phyloP scores from a whole-genome alignment of 2,113 vertebrate species.

The Phylloscopus trochiloides region DNA sequence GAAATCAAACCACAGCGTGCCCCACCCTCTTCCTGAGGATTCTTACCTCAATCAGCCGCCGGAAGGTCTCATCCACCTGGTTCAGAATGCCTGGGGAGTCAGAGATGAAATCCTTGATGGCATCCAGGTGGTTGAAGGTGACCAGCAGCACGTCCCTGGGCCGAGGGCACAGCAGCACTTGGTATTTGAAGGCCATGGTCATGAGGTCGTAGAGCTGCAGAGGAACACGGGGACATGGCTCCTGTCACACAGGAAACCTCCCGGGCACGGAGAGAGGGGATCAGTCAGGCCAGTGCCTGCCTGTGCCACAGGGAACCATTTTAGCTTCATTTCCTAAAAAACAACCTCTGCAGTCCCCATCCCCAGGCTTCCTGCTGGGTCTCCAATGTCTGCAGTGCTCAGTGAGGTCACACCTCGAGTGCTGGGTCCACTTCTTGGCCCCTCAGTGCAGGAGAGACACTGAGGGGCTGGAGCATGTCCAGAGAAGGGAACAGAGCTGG shows the following conservation, averaged over 20 bases:
- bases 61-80: slow-evolving; percentile 91
- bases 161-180: slow-evolving; percentile 91
- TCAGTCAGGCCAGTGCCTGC: not conserved
- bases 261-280: accelerated
- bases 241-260: not conserved
- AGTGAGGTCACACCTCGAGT: not conserved
- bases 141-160: slow-evolving; percentile 93
- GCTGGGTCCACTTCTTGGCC: not conserved
- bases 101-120: slow-evolving; percentile 90
- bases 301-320: not conserved
- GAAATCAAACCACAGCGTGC: not conserved
- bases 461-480: not conserved
- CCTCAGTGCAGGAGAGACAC: not conserved
- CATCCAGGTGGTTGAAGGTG: slow-evolving; percentile 96
- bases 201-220: slow-evolving; percentile 95
- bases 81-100: slow-evolving; percentile 86
- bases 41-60: slow-evolving; percentile 87
- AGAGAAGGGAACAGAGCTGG: not conserved
- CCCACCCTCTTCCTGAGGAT: not conserved
- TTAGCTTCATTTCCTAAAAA: not conserved
- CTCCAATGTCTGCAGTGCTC: not conserved
- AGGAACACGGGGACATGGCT: not conserved
- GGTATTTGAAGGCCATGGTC: slow-evolving; percentile 99
- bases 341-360: not conserved
- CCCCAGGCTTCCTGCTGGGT: not conserved